Conservation (phyloP, 2,113 vertebrate genomes). For the Chaenogobius annularis region DNA sequence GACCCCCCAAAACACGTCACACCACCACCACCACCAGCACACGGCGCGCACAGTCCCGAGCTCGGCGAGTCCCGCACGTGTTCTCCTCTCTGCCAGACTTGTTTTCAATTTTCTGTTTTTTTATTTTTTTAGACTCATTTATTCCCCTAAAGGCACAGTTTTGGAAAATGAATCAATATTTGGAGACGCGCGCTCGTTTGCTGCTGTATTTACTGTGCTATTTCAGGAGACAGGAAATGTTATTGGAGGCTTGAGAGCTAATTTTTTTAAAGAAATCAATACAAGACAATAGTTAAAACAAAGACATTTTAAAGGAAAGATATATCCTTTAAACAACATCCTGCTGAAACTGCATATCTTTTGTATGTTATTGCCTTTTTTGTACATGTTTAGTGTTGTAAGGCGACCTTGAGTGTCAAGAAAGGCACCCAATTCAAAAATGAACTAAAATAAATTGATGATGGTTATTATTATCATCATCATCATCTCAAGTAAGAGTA, state of each 20-base stretch:
- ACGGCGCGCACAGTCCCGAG: background rate
- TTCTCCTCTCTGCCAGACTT: background rate
- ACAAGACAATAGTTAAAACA: background rate
- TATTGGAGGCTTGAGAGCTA: background rate
- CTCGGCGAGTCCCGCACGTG: background rate
- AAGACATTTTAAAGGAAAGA: background rate
- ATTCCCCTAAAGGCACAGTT: slow-evolving; percentile 3
- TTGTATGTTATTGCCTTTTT: too few species aligned
- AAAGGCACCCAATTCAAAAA: too few species aligned
- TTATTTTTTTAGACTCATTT: background rate
- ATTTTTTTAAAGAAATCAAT: background rate
- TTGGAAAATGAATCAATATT: slow-evolving; percentile 32
- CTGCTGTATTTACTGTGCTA: background rate
- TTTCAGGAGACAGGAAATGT: background rate
- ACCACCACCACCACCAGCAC: too few species aligned
- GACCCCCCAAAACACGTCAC: background rate
- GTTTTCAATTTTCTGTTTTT: background rate
- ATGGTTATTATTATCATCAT: too few species aligned
- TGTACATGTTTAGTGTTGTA: too few species aligned
- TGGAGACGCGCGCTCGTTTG: slow-evolving; percentile 4
- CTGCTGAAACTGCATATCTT: too few species aligned
- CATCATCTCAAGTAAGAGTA: too few species aligned
- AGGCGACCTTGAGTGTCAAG: too few species aligned
- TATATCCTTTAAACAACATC: background rate
- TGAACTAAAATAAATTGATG: too few species aligned